phyloP scores from a whole-genome alignment of 2,888 invertebrate species.

The Dastarcus helophoroides region DNA sequence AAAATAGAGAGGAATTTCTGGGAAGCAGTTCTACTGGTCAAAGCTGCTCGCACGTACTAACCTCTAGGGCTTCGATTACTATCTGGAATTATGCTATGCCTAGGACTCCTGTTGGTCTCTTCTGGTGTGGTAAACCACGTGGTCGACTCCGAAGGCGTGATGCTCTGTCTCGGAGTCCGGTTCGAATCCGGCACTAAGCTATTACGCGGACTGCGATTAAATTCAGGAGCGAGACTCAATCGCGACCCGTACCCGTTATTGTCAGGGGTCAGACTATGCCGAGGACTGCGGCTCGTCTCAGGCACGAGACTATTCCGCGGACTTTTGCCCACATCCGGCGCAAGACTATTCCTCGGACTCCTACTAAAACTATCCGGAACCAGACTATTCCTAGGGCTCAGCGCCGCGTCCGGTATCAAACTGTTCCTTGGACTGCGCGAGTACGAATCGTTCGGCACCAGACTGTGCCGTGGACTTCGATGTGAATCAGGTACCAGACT shows the following conservation, averaged over 20 bases:
- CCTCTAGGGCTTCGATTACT: constrained; percentile 38
- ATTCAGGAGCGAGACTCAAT: constrained; percentile 29
- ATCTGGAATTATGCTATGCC: constrained; percentile 45
- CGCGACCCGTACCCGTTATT: constrained; percentile 35
- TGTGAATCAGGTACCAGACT: constrained; percentile 49
- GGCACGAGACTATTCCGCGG: constrained; percentile 46
- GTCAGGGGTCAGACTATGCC: constrained; percentile 48
- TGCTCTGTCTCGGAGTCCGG: constrained; percentile 44
- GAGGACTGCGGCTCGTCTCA: constrained; percentile 40
- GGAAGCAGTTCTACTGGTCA: constrained; percentile 46
- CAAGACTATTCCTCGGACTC: constrained; percentile 47
- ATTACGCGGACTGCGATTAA: constrained; percentile 43
- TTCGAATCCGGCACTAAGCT: constrained; percentile 39
- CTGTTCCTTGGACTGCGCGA: constrained; percentile 46
- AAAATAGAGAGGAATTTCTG: too few species aligned
- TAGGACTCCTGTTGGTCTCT: constrained; percentile 40
- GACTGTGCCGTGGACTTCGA: constrained; percentile 40
- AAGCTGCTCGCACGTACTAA: constrained; percentile 41
- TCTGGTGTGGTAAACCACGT: constrained; percentile 44
- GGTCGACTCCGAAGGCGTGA: constrained; percentile 48
- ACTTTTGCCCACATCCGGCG: constrained; percentile 42
- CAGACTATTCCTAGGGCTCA: constrained; percentile 42
- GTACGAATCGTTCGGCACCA: constrained; percentile 48
- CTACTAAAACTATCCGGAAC: constrained; percentile 46
- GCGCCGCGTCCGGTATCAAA: constrained; percentile 28